These are phyloP conservation scores for Cynocephalus volans DNA, from an alignment of 2,113 vertebrate genomes.

Conservation along the genomic window DNA sequence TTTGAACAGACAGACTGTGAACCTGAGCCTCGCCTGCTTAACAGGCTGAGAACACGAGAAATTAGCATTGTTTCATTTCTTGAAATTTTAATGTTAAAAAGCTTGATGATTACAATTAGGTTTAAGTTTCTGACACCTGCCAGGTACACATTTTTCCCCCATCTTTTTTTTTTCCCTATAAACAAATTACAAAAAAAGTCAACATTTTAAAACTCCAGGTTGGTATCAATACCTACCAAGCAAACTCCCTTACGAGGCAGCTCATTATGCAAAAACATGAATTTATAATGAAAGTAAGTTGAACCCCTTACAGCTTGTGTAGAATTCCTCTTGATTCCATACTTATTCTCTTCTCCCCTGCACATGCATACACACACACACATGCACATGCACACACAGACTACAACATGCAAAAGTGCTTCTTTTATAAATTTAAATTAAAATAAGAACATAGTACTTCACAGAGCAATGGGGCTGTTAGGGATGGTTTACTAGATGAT, in stretches of 20 bases:
- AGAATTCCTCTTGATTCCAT: neutral
- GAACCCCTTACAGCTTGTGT: neutral
- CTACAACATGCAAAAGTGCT: neutral
- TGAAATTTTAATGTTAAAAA: constrained; percentile 62
- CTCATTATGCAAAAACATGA: neutral
- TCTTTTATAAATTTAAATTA: neutral
- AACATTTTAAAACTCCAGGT: neutral
- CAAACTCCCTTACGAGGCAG: neutral
- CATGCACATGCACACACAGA: neutral
- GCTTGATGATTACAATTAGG: constrained; percentile 5
- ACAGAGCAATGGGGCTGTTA: neutral
- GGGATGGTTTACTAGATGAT: neutral
- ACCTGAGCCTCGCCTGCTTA: neutral
- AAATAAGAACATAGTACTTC: neutral
- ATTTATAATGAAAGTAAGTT: neutral
- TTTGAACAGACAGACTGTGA: neutral
- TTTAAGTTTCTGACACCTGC: constrained; percentile 22
- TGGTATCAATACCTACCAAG: neutral
- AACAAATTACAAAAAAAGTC: neutral
- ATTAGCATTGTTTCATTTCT: neutral
- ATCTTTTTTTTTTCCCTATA: neutral
- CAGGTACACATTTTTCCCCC: neutral
- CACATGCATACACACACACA: neutral
- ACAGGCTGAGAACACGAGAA: neutral
- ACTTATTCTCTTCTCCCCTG: neutral